Evolutionary conservation across 1,140 invertebrate genomes (phyloP).

Genomic region (Venustaconcha ellipsiformis): DNA sequence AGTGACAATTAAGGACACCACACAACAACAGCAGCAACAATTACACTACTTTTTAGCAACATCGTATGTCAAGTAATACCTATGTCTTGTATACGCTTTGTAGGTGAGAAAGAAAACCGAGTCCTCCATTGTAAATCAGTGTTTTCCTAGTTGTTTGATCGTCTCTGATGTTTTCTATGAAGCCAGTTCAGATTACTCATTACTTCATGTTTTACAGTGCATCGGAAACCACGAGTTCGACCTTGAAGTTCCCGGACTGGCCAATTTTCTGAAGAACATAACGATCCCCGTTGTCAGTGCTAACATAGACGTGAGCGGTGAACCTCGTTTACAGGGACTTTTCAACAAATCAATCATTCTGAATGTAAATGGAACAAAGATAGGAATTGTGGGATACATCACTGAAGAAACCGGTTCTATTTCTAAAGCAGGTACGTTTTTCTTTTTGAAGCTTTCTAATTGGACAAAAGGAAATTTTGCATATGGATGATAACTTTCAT

Average conservation of each 20-base stretch:
- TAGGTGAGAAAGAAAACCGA: too few relatives aligned
- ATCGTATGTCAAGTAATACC: too few relatives aligned
- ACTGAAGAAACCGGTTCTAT: constrained; percentile 82
- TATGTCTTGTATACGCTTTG: too few relatives aligned
- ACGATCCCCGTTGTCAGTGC: constrained; percentile 81
- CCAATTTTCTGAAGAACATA: constrained; percentile 81
- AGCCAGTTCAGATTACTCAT: too few relatives aligned
- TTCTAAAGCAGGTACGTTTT: constrained; percentile 41
- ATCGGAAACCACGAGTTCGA: constrained; percentile 97
- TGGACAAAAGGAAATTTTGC: too few relatives aligned
- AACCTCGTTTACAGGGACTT: constrained; percentile 74
- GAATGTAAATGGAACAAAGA: constrained; percentile 74
- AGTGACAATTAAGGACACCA: too few relatives aligned
- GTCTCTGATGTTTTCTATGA: too few relatives aligned
- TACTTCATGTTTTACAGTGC: constrained; percentile 73
- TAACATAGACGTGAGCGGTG: constrained; percentile 80
- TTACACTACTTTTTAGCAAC: too few relatives aligned
- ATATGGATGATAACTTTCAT: too few relatives aligned
- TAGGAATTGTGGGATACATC: constrained; percentile 91
- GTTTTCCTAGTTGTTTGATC: too few relatives aligned
- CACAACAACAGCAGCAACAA: too few relatives aligned
- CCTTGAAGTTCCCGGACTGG: constrained; percentile 79
- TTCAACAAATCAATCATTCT: constrained; percentile 78
- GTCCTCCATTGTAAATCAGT: too few relatives aligned
- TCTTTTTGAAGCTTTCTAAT: background rate